A percentile compares a stretch with the other conserved stretches of the same genome.
phyloP scores from a whole-genome alignment of 1,140 invertebrate species.

The Sesamia nonagrioides region DNA sequence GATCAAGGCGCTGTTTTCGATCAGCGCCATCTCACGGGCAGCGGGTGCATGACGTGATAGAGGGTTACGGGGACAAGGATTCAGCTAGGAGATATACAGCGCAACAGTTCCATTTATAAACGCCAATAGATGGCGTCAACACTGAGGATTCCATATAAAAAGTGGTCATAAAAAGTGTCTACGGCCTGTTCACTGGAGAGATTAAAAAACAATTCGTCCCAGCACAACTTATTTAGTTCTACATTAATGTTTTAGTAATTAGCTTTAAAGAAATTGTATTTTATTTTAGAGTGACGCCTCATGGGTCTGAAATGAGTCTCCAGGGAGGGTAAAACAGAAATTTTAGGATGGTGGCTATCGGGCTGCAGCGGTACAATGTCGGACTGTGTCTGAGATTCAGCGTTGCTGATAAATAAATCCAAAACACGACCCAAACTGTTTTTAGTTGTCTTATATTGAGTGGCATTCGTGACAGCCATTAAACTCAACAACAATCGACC shows the following conservation, averaged over 20 bases:
- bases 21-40: no score
- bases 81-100: no score
- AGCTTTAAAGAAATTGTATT: background rate
- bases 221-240: no score
- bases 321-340: background rate
- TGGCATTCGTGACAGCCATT: background rate
- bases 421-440: background rate
- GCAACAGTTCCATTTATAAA: no score
- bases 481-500: background rate
- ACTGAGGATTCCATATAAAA: no score
- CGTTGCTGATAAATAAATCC: background rate
- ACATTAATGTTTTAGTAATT: background rate
- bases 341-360: background rate
- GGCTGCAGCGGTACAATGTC: background rate
- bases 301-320: background rate
- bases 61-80: no score
- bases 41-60: no score
- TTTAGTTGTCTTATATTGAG: background rate
- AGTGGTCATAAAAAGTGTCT: no score
- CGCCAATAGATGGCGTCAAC: no score
- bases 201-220: no score
- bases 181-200: no score
- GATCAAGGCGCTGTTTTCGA: no score
- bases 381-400: background rate
- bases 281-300: background rate